Conservation (phyloP, 2,888 invertebrate genomes). For the Drosophila mayaguana region DNA sequence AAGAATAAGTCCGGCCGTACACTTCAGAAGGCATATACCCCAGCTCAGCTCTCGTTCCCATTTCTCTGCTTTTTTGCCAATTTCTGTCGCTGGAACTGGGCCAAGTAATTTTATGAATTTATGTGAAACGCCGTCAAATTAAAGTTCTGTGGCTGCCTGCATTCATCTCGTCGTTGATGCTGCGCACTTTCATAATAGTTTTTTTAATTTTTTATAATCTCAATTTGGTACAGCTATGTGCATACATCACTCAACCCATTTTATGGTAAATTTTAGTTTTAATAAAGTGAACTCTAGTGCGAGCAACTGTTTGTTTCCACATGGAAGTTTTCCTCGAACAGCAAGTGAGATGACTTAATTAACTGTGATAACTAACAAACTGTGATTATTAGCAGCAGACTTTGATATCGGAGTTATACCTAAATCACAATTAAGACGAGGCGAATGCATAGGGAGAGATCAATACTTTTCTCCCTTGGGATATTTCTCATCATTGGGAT, state of each 20-base stretch:
- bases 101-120: constrained; percentile 62
- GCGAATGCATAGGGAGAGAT: no score
- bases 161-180: constrained; percentile 18
- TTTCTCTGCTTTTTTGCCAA: constrained; percentile 1
- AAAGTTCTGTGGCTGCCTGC: constrained; percentile 36
- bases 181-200: constrained; percentile 38
- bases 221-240: neutral
- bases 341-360: neutral
- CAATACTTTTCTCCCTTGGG: no score
- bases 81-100: constrained; percentile 36
- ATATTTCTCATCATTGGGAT: no score
- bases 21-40: neutral
- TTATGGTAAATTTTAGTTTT: neutral
- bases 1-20: neutral
- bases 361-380: neutral
- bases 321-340: neutral
- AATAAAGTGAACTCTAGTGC: neutral
- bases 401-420: neutral
- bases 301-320: neutral
- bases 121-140: constrained; percentile 51
- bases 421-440: no score
- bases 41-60: neutral
- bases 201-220: neutral
- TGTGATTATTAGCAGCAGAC: neutral
- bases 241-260: neutral